These are phyloP conservation scores for Lasioglossum morio DNA, from an alignment of 2,888 invertebrate species.

Conservation along the genomic window DNA sequence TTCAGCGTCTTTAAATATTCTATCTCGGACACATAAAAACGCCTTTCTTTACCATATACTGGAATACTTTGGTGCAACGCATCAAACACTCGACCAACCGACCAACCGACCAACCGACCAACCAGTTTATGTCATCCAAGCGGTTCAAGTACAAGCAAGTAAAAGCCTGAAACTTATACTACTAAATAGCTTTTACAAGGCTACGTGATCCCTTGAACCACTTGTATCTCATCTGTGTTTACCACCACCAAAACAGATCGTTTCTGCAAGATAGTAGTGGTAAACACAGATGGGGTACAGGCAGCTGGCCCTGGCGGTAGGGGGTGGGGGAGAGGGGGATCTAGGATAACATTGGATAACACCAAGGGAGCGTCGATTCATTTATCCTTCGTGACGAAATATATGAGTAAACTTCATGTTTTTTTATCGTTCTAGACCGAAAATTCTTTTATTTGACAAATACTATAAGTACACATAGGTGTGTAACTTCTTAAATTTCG, in stretches of 20 bases:
- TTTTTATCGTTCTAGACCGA: background rate
- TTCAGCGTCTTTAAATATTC: background rate
- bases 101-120: background rate
- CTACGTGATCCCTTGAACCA: background rate
- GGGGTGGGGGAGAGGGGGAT: background rate
- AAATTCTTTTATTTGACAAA: background rate
- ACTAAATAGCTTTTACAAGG: background rate
- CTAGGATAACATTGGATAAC: background rate
- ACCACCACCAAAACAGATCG: background rate
- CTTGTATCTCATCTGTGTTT: background rate
- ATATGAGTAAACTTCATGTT: background rate
- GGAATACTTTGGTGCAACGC: background rate
- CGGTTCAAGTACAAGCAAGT: background rate
- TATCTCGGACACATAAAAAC: background rate
- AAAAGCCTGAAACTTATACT: background rate
- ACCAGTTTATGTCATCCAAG: background rate
- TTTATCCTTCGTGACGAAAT: background rate
- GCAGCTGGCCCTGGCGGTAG: background rate
- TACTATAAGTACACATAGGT: background rate
- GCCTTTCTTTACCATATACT: background rate
- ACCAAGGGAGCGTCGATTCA: background rate
- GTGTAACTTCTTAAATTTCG: background rate
- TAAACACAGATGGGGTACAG: background rate
- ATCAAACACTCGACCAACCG: background rate
- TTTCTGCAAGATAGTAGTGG: background rate